These are phyloP conservation scores for Pseudochromis fuscus DNA, from an alignment of 2,797 vertebrate genomes.

Conservation along the genomic window DNA sequence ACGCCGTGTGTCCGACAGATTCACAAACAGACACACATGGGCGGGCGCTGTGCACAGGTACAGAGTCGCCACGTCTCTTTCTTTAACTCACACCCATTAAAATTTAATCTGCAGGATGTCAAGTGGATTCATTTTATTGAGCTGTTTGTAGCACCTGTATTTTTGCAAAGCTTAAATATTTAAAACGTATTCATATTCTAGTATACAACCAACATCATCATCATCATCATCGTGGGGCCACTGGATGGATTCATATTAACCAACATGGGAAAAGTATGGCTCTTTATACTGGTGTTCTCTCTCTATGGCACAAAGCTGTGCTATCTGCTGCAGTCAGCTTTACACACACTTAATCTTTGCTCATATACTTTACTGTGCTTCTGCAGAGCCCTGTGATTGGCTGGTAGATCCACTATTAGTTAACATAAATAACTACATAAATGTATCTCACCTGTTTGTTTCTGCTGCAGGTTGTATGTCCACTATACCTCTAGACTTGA, in stretches of 20 bases:
- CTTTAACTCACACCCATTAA: conserved; percentile 62
- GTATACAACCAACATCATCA: conserved; percentile 18
- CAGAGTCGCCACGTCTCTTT: conserved; percentile 28
- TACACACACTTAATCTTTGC: conserved; percentile 41
- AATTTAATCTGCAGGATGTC: conserved; percentile 72
- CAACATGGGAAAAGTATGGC: background rate
- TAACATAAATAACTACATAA: background rate
- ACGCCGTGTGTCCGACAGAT: conserved; percentile 49
- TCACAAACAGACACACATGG: conserved; percentile 48
- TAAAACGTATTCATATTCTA: conserved; percentile 43
- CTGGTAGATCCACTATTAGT: background rate
- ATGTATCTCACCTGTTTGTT: background rate
- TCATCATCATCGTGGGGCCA: conserved; percentile 23
- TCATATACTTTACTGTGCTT: background rate
- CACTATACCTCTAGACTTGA: too few species aligned
- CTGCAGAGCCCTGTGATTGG: background rate
- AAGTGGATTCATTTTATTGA: conserved; percentile 64
- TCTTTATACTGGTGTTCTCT: conserved; percentile 11
- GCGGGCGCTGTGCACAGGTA: background rate
- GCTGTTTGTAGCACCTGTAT: conserved; percentile 66
- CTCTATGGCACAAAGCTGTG: conserved; percentile 13
- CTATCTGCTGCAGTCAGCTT: conserved; percentile 2
- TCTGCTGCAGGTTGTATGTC: too few species aligned
- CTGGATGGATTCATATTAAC: conserved; percentile 28
- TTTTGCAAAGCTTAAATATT: conserved; percentile 72